Percentiles rank a stretch among this genome's conserved stretches.
phyloP scores from a whole-genome alignment of 2,888 invertebrate species.

The Desoria tigrina region DNA sequence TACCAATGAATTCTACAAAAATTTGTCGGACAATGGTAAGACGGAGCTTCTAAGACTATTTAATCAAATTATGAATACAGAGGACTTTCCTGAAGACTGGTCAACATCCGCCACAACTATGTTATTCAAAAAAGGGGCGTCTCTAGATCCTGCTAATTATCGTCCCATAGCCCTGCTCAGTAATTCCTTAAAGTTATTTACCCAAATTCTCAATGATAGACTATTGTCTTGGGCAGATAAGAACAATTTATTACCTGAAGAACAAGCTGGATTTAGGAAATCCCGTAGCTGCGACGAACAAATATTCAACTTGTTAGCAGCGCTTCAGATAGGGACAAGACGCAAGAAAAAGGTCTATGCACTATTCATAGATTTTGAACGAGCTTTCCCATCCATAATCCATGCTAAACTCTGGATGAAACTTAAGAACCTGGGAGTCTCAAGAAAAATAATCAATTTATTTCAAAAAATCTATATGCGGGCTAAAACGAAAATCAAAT shows the following conservation, averaged over 20 bases:
- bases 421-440: background rate
- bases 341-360: conserved; percentile 20
- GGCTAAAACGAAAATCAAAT: no score
- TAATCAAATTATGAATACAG: conserved; percentile 1
- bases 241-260: conserved; percentile 45
- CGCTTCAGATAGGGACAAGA: conserved; percentile 32
- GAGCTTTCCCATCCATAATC: no score
- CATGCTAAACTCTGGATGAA: conserved; percentile 19
- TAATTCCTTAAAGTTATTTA: conserved; percentile 40
- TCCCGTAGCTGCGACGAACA: no score
- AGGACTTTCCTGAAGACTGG: conserved; percentile 9
- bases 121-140: conserved; percentile 45
- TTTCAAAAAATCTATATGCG: conserved; percentile 9
- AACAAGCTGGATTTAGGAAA: no score
- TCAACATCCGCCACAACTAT: conserved; percentile 34
- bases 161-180: conserved; percentile 33
- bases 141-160: conserved; percentile 38
- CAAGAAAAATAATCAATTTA: conserved; percentile 10
- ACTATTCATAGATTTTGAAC: conserved; percentile 21
- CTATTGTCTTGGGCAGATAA: conserved; percentile 43
- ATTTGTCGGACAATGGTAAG: background rate
- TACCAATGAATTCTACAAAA: no score
- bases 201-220: conserved; percentile 33
- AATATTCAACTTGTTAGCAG: conserved; percentile 43
- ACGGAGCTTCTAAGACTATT: background rate